These are phyloP conservation scores for Salvelinus alpinus DNA, from an alignment of 2,113 vertebrate species.

Conservation along the genomic window DNA sequence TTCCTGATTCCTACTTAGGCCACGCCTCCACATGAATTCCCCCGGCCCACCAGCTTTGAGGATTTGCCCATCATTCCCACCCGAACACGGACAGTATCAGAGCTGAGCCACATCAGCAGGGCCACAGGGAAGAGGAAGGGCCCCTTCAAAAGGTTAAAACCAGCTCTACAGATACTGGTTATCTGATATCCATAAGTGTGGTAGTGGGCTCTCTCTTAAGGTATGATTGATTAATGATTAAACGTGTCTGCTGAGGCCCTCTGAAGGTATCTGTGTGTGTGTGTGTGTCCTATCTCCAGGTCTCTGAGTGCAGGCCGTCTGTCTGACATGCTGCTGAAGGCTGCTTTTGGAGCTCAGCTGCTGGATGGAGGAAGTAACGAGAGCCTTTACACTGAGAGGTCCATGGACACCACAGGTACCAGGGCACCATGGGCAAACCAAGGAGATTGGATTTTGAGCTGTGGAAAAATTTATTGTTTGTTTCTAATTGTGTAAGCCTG, in stretches of 20 bases:
- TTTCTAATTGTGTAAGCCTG: background rate
- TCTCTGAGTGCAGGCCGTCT: slow-evolving; percentile 86
- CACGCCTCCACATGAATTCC: background rate
- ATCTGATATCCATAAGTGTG: too few species aligned
- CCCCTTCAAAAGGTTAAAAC: slow-evolving; percentile 76
- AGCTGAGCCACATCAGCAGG: slow-evolving; percentile 72
- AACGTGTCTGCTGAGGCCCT: background rate
- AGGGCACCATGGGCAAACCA: background rate
- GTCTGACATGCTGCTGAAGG: slow-evolving; percentile 91
- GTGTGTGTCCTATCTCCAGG: slow-evolving; percentile 75
- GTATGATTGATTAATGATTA: too few species aligned
- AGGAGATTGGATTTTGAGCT: background rate
- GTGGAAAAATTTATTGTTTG: slow-evolving; percentile 2
- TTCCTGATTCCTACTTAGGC: background rate
- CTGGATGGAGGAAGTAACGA: slow-evolving; percentile 80
- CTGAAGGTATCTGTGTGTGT: slow-evolving; percentile 22
- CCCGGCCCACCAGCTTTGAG: slow-evolving; percentile 66
- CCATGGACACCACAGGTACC: slow-evolving; percentile 85
- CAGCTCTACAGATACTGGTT: background rate
- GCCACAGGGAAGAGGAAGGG: slow-evolving; percentile 75
- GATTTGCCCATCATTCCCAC: slow-evolving; percentile 73
- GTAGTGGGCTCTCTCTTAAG: too few species aligned
- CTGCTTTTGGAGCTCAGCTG: slow-evolving; percentile 83
- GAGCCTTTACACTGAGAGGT: slow-evolving; percentile 80
- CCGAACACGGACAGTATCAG: slow-evolving; percentile 68